Evolutionary conservation across 1,140 invertebrate species (phyloP), one percentile per base, ranked within the genome.

Genomic region (Antheraea mylitta): DNA sequence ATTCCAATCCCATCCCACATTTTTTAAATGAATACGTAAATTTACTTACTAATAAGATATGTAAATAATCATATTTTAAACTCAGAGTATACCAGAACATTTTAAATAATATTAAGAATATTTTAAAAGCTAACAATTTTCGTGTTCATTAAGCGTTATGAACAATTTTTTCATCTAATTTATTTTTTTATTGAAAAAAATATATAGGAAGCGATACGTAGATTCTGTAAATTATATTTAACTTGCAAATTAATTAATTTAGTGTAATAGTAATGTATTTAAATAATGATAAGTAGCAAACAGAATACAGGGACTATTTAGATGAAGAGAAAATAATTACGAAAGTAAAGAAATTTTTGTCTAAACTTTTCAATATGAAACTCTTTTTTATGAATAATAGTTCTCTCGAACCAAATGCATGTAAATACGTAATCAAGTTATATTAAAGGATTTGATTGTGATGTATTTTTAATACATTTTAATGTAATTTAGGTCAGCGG

Each of bases 241-340:
- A 42, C 11, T 42, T 1, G 11, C 38, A 42, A 42, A 22, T 60
- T 18, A 42, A 36, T 64, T 64, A 64, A 61, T 22, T 0, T 16
- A 22, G 22, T 19, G 5, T 22, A 7, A 61, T 38, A 38, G 42
- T 64, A 64, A 42, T 60, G 18, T 60, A 60, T 60, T 60, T 58
- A 48, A 66, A 36, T 66, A 66, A 37, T n/a, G 22, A 38, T 68
- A 70, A 70, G 67, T 74, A 74, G 69, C 67, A 78, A 81, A 75
- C 76, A 76, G 74, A 79, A 78, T 87, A 87, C 85, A 87, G 83
- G 85, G 85, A 87, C 76, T 85, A 77, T 79, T 81, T 80, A 81
- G 77, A 82, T 76, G 71, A 75, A 79, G 74, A 81, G 75, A 69
- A 74, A 65, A 53, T 16, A 53, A 53, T 53, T 53, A 53, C 45